phyloP scores from a whole-genome alignment of 2,888 invertebrate species.

The Troides helena region DNA sequence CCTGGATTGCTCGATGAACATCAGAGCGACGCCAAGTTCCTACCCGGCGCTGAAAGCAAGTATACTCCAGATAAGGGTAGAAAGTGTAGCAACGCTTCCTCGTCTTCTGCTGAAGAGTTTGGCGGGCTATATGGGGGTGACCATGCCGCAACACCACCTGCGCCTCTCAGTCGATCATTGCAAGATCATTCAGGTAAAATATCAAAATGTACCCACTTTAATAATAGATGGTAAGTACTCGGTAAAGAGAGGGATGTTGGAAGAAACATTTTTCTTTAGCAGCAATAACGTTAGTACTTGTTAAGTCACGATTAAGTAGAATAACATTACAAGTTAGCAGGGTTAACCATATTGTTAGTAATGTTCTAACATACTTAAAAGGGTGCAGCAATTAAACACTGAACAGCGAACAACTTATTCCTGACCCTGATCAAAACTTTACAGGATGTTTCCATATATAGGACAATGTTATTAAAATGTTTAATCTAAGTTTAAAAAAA shows the following conservation, averaged over 20 bases:
- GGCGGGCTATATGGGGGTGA: constrained; percentile 89
- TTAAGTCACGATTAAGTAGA: too few species aligned
- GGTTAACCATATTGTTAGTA: neutral
- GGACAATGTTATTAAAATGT: too few species aligned
- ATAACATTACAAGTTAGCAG: neutral
- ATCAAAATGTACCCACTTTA: constrained; percentile 33
- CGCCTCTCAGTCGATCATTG: constrained; percentile 74
- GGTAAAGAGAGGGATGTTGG: too few species aligned
- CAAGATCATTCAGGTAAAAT: constrained; percentile 82
- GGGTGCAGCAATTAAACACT: neutral
- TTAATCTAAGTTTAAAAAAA: too few species aligned
- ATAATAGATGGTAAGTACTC: neutral
- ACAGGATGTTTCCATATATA: neutral
- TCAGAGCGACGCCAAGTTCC: constrained; percentile 79
- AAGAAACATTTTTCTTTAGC: too few species aligned
- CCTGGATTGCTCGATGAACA: constrained; percentile 90
- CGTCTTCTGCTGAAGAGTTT: constrained; percentile 93
- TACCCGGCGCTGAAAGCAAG: constrained; percentile 78
- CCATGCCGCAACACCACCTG: constrained; percentile 86
- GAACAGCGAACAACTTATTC: neutral
- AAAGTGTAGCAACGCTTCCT: constrained; percentile 88
- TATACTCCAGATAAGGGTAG: constrained; percentile 80
- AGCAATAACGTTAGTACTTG: too few species aligned
- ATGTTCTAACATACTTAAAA: neutral
- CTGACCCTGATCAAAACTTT: neutral